Evolutionary conservation across 2,797 vertebrate genomes (phyloP).

Genomic region (Lithobates pipiens): DNA sequence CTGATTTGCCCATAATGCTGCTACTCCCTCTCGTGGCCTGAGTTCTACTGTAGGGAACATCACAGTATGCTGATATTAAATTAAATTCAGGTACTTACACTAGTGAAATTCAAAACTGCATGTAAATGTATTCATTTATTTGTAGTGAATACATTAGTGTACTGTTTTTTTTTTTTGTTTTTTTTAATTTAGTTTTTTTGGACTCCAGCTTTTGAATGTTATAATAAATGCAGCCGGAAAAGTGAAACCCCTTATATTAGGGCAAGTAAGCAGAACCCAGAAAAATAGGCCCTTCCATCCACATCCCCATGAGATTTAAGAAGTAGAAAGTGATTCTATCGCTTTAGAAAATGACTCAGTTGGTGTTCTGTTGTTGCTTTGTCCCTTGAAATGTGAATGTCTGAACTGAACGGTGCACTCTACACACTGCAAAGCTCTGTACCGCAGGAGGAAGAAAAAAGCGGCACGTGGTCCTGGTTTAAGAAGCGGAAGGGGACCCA

Average conservation of each 20-base stretch:
- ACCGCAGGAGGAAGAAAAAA: constrained; percentile 78
- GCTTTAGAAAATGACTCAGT: no score
- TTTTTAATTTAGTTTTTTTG: background rate
- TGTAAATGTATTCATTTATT: no score
- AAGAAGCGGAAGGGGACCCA: constrained; percentile 85
- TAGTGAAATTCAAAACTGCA: background rate
- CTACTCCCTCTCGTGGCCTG: no score
- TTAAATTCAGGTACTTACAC: no score
- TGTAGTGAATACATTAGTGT: no score
- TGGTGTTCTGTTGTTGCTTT: background rate
- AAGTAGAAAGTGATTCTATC: background rate
- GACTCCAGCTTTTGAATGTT: background rate
- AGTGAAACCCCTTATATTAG: background rate
- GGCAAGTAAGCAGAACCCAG: background rate
- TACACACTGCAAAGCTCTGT: constrained; percentile 78
- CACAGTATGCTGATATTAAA: no score
- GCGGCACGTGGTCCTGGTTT: constrained; percentile 79
- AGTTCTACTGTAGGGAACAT: no score
- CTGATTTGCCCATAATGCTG: no score
- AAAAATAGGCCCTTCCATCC: no score
- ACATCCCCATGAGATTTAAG: background rate
- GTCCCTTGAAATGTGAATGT: constrained; percentile 18
- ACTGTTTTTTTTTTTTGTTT: no score
- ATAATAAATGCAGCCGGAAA: background rate
- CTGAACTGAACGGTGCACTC: constrained; percentile 34